Conservation (phyloP, 2,113 vertebrate species). For the Dipodomys ordii region DNA sequence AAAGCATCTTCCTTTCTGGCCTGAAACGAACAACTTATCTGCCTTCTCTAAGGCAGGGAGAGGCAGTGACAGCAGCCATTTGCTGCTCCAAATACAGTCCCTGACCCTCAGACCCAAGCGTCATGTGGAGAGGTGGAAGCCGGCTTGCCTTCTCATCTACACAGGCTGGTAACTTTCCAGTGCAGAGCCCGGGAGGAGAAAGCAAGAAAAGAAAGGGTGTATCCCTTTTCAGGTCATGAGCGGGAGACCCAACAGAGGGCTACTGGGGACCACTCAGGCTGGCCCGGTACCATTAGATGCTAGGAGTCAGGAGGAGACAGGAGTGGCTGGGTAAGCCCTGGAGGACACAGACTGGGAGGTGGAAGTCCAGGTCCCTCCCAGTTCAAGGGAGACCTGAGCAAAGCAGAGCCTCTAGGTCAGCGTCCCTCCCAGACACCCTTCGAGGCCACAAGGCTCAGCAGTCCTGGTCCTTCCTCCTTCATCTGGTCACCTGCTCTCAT, state of each 20-base stretch:
- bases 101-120: not conserved
- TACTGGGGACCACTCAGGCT: not conserved
- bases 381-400: not conserved
- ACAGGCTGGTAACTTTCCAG: not conserved
- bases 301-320: not conserved
- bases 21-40: not conserved
- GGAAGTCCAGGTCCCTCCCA: not conserved
- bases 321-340: not conserved
- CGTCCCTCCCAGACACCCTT: not conserved
- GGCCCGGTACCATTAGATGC: not conserved
- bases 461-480: not conserved
- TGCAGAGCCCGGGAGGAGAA: not conserved
- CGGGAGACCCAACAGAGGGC: no score
- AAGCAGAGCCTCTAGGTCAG: not conserved
- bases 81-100: not conserved
- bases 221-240: no score
- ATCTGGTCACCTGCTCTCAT: not conserved
- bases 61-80: no score
- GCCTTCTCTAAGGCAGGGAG: not conserved
- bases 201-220: not conserved
- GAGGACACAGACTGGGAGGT: not conserved
- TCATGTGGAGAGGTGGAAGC: not conserved
- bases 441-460: not conserved
- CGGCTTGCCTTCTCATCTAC: accelerated
- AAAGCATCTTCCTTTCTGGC: not conserved